Evolutionary conservation across 64 coral and sea anemone species (phyloP), one percentile per base, ranked within the genome.

Genomic region (Actinia equina): DNA sequence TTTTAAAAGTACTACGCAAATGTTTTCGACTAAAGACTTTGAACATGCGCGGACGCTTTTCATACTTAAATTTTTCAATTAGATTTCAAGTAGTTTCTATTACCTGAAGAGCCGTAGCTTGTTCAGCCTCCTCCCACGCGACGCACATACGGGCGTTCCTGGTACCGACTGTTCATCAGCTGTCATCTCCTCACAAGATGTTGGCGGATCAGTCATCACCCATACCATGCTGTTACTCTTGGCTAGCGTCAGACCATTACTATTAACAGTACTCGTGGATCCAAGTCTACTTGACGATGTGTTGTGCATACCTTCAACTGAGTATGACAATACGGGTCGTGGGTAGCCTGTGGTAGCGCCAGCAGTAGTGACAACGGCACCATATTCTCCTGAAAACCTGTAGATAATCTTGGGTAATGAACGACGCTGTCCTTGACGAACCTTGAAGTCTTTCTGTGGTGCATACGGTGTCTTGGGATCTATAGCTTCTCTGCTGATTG

Each of bases 401-500:
- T 97, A 97, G 37, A 97, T 83, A 15, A 97, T 78, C 44, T 93
- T 89, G 30, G 91, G 91, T 25, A 88, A 87, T 19, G 85, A 56
- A 26, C 86, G 63, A 4, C 90, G 94, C 65, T 93, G 84, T 61
- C 88, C 41, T 15, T 93, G 91, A 17, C 94, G 94, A 19, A 87
- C 19, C 58, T 88, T 93, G 77, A 93, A 97, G 27, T 97, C 85
- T 15, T 90, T 91, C 83, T 97, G 94, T 19, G 94, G 94, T 10
- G 91, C 88, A 52, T 97, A 97, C 2, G 94, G 94, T 22, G 94
- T 90, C 59, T 82, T 84, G 4, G 94, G 88, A 55, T 67, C 61
- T 22, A 93, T 62, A 53, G 87, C 58, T 43, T 89, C 80, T 86
- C 63, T 78, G 51, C 91, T 83, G 43, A 97, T 86, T 54, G 43